phyloP scores from a whole-genome alignment of 2,888 invertebrate species.

The Scaptodrosophila latifasciaeformis region DNA sequence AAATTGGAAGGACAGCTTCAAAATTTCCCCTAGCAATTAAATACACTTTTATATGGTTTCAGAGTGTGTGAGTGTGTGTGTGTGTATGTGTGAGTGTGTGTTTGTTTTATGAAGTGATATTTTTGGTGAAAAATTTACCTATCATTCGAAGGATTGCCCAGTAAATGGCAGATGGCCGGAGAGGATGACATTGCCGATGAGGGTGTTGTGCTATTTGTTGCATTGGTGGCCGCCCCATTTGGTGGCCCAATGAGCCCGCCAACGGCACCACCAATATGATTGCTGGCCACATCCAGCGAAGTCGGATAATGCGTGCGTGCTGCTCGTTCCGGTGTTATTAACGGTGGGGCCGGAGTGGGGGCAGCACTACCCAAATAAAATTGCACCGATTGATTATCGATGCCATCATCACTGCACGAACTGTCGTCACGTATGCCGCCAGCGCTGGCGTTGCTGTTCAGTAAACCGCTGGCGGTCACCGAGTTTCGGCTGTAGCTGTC shows the following conservation, averaged over 20 bases:
- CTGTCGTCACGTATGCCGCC: slow-evolving; percentile 70
- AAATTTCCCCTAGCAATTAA: too few relatives aligned
- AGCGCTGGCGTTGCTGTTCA: slow-evolving; percentile 51
- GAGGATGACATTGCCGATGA: slow-evolving; percentile 23
- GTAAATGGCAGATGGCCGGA: too few relatives aligned
- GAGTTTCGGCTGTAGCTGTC: slow-evolving; percentile 65
- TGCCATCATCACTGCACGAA: slow-evolving; percentile 70
- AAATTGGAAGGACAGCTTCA: too few relatives aligned
- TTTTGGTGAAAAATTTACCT: too few relatives aligned
- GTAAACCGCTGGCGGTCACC: slow-evolving; percentile 32
- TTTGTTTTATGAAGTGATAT: too few relatives aligned
- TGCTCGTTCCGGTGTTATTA: slow-evolving; percentile 12
- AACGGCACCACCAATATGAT: slow-evolving; percentile 31
- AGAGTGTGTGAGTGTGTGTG: background rate
- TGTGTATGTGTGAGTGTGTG: background rate
- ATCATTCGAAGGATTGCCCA: background rate
- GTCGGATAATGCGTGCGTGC: background rate
- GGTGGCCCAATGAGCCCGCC: too few relatives aligned
- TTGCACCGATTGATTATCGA: slow-evolving; percentile 65
- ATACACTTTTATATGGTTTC: too few relatives aligned
- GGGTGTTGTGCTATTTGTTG: slow-evolving; percentile 16
- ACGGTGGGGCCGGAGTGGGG: slow-evolving; percentile 12
- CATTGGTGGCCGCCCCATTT: slow-evolving; percentile 11
- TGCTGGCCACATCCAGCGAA: slow-evolving; percentile 10
- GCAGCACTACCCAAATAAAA: slow-evolving; percentile 54